Evolutionary conservation across 1,140 invertebrate genomes (phyloP).

Genomic region (Sarcophaga peregrina): DNA sequence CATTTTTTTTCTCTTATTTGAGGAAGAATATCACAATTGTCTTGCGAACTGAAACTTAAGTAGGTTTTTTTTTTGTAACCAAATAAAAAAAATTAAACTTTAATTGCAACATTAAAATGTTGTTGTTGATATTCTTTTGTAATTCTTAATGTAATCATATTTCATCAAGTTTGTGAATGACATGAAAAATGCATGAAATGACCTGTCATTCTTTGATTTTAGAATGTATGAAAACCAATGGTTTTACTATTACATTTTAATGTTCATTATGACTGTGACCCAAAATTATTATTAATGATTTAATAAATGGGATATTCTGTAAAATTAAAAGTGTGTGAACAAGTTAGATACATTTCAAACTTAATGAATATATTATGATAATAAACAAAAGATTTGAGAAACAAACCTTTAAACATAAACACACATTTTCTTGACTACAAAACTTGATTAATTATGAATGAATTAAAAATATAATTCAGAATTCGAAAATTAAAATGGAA

Average conservation of each 20-base stretch:
- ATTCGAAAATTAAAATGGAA: too few relatives aligned
- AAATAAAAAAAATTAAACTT: background rate
- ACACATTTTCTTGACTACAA: too few relatives aligned
- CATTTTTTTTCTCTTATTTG: background rate
- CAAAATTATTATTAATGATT: background rate
- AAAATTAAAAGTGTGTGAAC: too few relatives aligned
- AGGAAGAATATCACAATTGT: constrained; percentile 3
- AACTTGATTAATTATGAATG: too few relatives aligned
- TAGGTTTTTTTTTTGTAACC: background rate
- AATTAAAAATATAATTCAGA: too few relatives aligned
- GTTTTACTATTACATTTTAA: background rate
- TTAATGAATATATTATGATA: background rate
- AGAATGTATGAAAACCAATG: background rate
- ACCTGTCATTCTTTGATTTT: constrained; percentile 5
- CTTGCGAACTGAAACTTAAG: background rate
- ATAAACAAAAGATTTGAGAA: background rate
- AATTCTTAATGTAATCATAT: constrained; percentile 13
- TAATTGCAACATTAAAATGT: constrained; percentile 9
- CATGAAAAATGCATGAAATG: background rate
- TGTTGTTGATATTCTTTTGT: background rate
- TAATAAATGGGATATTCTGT: too few relatives aligned
- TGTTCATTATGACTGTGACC: background rate
- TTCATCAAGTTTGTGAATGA: background rate
- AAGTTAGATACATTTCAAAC: too few relatives aligned
- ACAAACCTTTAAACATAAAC: background rate